These are phyloP conservation scores for Merluccius polli DNA, from an alignment of 2,797 vertebrate species.

Conservation along the genomic window DNA sequence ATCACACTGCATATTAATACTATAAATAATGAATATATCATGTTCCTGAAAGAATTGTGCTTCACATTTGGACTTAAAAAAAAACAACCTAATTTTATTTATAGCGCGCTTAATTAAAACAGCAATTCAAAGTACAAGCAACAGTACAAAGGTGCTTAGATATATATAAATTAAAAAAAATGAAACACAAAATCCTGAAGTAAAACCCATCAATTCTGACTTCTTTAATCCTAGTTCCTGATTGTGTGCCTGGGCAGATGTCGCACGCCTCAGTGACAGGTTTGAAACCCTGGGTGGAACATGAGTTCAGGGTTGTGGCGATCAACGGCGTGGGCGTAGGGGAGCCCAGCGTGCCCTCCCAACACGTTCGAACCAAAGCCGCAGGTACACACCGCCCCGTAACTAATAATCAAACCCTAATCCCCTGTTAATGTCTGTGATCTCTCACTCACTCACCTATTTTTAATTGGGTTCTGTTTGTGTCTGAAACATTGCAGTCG, in stretches of 20 bases:
- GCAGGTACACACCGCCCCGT: slow-evolving; percentile 70
- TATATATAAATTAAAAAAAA: slow-evolving; percentile 2
- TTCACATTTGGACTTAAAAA: neutral
- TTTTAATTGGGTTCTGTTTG: neutral
- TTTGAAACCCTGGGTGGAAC: slow-evolving; percentile 86
- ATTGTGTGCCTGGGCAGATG: slow-evolving; percentile 82
- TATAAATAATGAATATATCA: neutral
- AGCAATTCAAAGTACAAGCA: neutral
- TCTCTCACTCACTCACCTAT: neutral
- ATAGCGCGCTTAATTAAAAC: neutral
- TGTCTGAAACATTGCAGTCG: neutral
- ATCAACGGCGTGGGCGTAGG: slow-evolving; percentile 82
- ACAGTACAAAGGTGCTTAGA: slow-evolving; percentile 17
- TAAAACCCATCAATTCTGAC: slow-evolving; percentile 56
- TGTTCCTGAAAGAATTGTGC: neutral
- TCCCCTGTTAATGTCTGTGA: neutral
- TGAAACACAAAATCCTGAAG: neutral
- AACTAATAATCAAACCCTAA: neutral
- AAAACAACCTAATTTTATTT: neutral
- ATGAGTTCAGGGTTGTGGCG: slow-evolving; percentile 85
- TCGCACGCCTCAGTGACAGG: slow-evolving; percentile 77
- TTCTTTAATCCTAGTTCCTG: slow-evolving; percentile 81
- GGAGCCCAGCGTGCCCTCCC: slow-evolving; percentile 81
- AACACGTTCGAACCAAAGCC: slow-evolving; percentile 78
- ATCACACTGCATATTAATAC: neutral